Evolutionary conservation across 23 tunicate genomes (phyloP), one percentile per base, ranked within the genome.

Genomic region (Aplidium turbinatum): DNA sequence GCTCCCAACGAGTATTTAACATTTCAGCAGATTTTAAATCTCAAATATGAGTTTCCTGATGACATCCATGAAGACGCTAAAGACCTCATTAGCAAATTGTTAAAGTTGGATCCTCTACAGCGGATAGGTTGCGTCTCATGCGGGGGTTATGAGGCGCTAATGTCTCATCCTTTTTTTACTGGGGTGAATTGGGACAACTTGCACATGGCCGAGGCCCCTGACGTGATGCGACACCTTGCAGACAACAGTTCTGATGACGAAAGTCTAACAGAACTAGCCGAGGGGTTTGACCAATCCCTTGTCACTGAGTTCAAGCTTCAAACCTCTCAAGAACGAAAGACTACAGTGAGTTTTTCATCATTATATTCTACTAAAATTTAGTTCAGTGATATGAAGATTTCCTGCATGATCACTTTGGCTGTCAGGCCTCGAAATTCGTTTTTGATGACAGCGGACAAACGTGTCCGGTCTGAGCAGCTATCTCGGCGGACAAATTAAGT

Each of bases 1-100:
- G 99, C 92, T 23, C 89, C 95, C 25, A 85, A 82, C 33, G 92
- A 88, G 60, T 89, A 95, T 69, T 58, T 82, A 46, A 94, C 81
- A 9, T 87, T 94, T 68, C 89, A 82, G 73, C 81, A 77, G 72
- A 87, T 94, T 26, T 11, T 80, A 22, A 85, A 68, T 21, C 84
- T 86, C 38, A 64, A 79, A 24, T 91, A 84, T 50, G 85, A 84
- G 27, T 79, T 91, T 38, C 91, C 97, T 6, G 91, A 84, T 1
- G 75, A 78, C 21, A 67, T 91, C 68, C 66, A 81, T 24, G 73
- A 35, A 6, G 58, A 84, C 23, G 97, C 82, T 20, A 74, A 68
- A 39, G 91, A 91, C 63, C 23, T 91, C 1, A 81, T 91, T 4
- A 42, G 38, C 18, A 29, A 65, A 45, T 51, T 91, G 18, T 57